Percentiles rank a stretch among this genome's conserved stretches.
These are phyloP conservation scores for Pachycephala philippinensis DNA, from an alignment of 2,113 vertebrate genomes.

Conservation along the genomic window DNA sequence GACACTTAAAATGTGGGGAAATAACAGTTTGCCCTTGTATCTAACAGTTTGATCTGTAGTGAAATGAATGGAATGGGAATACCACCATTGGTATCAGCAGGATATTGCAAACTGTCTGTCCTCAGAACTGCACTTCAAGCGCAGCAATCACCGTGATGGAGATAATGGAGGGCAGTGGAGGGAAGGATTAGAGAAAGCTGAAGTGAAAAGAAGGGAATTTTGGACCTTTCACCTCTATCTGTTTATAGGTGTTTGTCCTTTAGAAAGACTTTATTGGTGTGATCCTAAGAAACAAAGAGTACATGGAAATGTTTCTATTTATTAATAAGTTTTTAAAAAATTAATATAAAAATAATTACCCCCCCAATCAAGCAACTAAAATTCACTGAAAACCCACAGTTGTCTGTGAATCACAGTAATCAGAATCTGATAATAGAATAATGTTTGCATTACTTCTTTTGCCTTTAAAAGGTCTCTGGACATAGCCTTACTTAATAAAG, in stretches of 20 bases:
- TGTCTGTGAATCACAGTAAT: background rate
- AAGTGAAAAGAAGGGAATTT: background rate
- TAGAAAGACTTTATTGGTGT: background rate
- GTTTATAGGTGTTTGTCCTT: background rate
- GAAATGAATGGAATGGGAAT: background rate
- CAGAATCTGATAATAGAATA: background rate
- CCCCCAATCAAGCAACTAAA: rapidly evolving
- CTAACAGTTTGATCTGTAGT: background rate
- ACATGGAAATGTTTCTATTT: background rate
- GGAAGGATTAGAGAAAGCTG: background rate
- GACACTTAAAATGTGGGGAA: background rate
- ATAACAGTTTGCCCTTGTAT: background rate
- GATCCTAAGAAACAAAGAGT: background rate
- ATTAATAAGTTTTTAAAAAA: background rate
- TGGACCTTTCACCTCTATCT: background rate
- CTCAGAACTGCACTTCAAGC: background rate
- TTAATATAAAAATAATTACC: background rate
- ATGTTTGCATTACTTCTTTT: background rate
- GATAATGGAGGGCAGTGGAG: background rate
- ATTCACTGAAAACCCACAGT: background rate
- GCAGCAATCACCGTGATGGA: background rate
- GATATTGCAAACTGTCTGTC: background rate
- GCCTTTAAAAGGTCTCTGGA: background rate
- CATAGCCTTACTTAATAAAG: background rate
- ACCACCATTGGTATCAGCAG: rapidly evolving